Base-by-base conservation (phyloP, 1,140 invertebrate species). In the Batillaria attramentaria region DNA sequence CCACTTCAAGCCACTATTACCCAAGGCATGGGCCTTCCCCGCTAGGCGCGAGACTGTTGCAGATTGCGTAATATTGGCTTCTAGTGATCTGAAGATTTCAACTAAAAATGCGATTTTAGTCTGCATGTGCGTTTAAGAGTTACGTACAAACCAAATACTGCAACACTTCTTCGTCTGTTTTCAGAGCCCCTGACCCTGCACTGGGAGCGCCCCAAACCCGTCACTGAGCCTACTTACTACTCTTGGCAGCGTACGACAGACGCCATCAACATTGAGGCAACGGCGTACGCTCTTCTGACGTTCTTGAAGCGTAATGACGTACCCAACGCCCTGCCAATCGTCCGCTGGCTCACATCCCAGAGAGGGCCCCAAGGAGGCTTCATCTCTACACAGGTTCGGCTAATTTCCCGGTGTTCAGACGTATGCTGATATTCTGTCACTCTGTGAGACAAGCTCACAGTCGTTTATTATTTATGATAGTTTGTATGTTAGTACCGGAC, bases 321-420 rank as follows among this genome's bases (percentile, higher is more conserved):
- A 83, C 46, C 73, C 0, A 69, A 69, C 16, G 94, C 95, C 0
- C 87, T 97, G 24, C 95, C 96, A 0, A 93, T 97, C n/a, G 93
- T 97, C 80, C 73, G 94, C 39, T 98, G 96, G 95, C 90, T 99
- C 0, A 93, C 97, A 46, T 92, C 93, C 70, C 94, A 96, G 84
- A 92, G 95, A 78, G 97, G 96, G 90, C 93, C 0, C 91, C 33
- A 94, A 78, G 96, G 96, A 16, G 96, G 96, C 31, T 97, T 97
- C 88, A 93, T 94, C 10, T 95, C 95, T 3, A 95, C 94, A 39
- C 88, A 87, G 84, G 87, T 89, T 16, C 8, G 33, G 10, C 62
- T 24, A 16, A 10, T 66, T 66, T 10, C 20, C 10, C 20, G 8
- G n/a, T n/a, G n/a, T 66, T 18, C 43, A 28, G 16, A 54, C 43